Conservation (phyloP, 2,113 vertebrate genomes). For the Gallinago media region DNA sequence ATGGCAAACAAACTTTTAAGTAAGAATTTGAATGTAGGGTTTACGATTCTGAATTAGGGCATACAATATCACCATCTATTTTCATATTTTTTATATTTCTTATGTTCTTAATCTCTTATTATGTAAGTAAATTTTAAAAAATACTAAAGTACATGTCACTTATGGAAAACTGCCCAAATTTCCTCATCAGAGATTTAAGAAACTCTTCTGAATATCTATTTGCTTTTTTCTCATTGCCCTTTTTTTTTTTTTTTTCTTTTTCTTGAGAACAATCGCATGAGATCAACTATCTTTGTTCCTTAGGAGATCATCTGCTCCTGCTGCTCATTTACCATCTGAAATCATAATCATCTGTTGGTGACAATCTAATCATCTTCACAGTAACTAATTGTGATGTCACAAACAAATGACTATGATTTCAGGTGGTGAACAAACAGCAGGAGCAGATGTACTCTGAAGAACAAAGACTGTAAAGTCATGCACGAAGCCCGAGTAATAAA, state of each 20-base stretch:
- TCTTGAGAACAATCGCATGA: background rate
- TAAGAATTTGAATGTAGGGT: background rate
- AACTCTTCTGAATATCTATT: background rate
- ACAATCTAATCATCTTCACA: slow-evolving; percentile 67
- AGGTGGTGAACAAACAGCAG: slow-evolving; percentile 75
- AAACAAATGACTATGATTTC: slow-evolving; percentile 75
- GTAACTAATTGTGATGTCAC: slow-evolving; percentile 71
- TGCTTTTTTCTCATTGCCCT: background rate
- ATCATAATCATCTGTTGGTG: slow-evolving; percentile 71
- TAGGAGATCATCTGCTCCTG: slow-evolving; percentile 66
- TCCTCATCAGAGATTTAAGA: background rate
- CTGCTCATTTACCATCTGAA: slow-evolving; percentile 73
- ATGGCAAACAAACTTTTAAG: background rate
- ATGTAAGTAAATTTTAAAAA: background rate
- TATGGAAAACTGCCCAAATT: background rate
- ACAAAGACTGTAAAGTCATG: slow-evolving; percentile 67
- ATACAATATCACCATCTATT: background rate
- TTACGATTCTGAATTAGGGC: background rate
- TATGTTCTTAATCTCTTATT: background rate
- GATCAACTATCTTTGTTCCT: slow-evolving; percentile 66
- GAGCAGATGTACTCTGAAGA: slow-evolving; percentile 71
- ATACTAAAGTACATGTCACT: background rate
- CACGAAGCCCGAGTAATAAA: slow-evolving; percentile 58
- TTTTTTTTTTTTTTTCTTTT: background rate
- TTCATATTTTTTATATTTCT: background rate